Evolutionary conservation across 2,797 vertebrate genomes (phyloP).

Genomic region (Lepilemur septentrionalis): DNA sequence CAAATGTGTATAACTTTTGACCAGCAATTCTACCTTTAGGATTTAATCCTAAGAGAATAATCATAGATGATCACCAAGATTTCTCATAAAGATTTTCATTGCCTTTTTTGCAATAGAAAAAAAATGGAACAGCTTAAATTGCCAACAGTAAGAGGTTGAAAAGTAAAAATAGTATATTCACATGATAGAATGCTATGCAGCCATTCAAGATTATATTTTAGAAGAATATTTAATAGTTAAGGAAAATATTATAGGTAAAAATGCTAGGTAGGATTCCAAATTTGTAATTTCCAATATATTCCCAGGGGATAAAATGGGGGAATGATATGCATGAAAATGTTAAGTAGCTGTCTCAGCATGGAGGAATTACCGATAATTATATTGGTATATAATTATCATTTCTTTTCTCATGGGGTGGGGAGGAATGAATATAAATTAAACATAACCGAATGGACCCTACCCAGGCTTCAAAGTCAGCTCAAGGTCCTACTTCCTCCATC

Average conservation of each 20-base stretch:
- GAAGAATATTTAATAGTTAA: slow-evolving; percentile 32
- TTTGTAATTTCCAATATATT: slow-evolving; percentile 1
- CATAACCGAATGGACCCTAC: neutral
- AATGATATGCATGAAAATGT: neutral
- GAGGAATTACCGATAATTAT: neutral
- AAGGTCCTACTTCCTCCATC: neutral
- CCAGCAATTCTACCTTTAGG: neutral
- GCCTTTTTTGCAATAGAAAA: neutral
- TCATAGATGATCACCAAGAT: neutral
- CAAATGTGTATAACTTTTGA: neutral
- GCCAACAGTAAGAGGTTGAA: slow-evolving; percentile 13
- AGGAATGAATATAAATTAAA: slow-evolving; percentile 8
- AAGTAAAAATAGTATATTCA: slow-evolving; percentile 32
- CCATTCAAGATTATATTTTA: slow-evolving; percentile 33
- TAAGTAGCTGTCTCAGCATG: slow-evolving; percentile 24
- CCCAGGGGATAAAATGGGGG: neutral
- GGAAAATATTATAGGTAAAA: slow-evolving; percentile 10
- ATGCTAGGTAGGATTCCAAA: slow-evolving; percentile 16
- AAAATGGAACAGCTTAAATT: neutral
- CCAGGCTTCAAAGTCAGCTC: neutral
- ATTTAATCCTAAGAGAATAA: slow-evolving; percentile 4
- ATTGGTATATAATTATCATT: slow-evolving; percentile 18
- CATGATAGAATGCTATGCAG: neutral
- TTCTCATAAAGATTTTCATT: slow-evolving; percentile 31
- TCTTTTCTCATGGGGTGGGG: neutral